Percentiles rank a stretch among this genome's conserved stretches.
Conservation (phyloP, 2,113 vertebrate genomes). For the Marmota flaviventris region DNA sequence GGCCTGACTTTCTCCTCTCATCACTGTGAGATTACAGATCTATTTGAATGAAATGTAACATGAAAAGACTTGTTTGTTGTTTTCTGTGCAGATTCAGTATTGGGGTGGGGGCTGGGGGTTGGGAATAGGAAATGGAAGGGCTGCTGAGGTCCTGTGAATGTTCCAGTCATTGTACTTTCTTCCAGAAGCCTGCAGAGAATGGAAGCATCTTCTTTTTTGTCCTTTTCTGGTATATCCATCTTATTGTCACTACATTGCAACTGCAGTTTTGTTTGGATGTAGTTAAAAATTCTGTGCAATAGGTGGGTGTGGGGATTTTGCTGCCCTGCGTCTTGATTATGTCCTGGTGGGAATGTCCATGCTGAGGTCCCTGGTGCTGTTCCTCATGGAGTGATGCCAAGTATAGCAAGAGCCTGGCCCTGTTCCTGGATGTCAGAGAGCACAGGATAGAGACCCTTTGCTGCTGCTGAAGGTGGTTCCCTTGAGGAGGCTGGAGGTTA, state of each 20-base stretch:
- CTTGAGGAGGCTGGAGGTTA: neutral
- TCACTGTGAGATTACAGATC: slow-evolving; percentile 90
- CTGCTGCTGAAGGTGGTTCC: neutral
- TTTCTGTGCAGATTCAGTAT: slow-evolving; percentile 88
- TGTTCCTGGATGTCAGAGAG: neutral
- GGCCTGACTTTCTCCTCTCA: slow-evolving; percentile 90
- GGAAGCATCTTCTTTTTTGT: slow-evolving; percentile 72
- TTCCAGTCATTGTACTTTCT: slow-evolving; percentile 75
- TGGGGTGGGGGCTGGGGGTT: slow-evolving; percentile 76
- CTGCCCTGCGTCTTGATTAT: neutral
- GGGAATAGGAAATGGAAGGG: slow-evolving; percentile 71
- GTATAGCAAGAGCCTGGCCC: neutral
- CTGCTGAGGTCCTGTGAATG: slow-evolving; percentile 76
- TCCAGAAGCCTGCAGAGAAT: slow-evolving; percentile 79
- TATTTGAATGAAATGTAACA: slow-evolving; percentile 87
- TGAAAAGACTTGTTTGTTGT: slow-evolving; percentile 85
- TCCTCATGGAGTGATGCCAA: neutral
- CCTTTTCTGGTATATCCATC: slow-evolving; percentile 73
- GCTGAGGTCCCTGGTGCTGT: neutral
- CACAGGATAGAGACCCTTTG: neutral
- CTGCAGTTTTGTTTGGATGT: slow-evolving; percentile 69
- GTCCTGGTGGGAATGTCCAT: neutral
- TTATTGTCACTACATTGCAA: slow-evolving; percentile 64
- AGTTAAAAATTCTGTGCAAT: slow-evolving; percentile 58
- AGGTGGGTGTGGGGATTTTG: neutral